Evolutionary conservation across 2,888 invertebrate species (phyloP), one percentile per base, ranked within the genome.

Genomic region (Coleophora flavipennella): DNA sequence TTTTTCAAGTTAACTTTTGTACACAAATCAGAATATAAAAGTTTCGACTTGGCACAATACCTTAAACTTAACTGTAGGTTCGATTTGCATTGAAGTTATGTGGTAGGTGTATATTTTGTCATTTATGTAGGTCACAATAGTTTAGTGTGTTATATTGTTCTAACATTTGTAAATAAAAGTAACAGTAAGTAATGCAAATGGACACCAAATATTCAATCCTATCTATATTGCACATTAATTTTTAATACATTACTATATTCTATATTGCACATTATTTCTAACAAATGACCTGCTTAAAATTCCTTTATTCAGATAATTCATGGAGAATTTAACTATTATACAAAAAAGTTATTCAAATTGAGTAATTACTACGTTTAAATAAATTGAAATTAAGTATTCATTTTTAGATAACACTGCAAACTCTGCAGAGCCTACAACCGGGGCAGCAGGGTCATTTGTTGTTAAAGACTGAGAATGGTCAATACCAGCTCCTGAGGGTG

Each of bases 381-480:
- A 63, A 70, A 76, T 75, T 78, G 69, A 76, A 76, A 67, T 54
- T 44, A 67, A 63, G 74, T 69, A 66, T 76, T 76, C 64, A 70
- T 78, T 79, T 88, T 87, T 90, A 93, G 91, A 92, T 95, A 85
- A 95, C 95, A 63, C 88, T 95, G 80, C 94, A 94, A 87, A 89
- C 94, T 67, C 88, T 95, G 63, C 93, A 93, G 78, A 91, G 92
- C 70, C 88, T 94, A 54, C 95, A 93, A 85, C 91, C 93, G 55
- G 92, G 94, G 71, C 93, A 95, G 76, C 94, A 93, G 79, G 94
- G 96, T 74, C 88, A 89, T 79, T 88, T 97, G 75, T 89, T 97
- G 71, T 88, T 97, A 76, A 97, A 96, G 88, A 97, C 97, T 68
- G 97, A 97, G 86, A 96, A 94, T 87, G 97, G 97, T 67, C 95